Evolutionary conservation across 2,888 invertebrate genomes (phyloP), one percentile per base, ranked within the genome.

Genomic region (Seira ritae): DNA sequence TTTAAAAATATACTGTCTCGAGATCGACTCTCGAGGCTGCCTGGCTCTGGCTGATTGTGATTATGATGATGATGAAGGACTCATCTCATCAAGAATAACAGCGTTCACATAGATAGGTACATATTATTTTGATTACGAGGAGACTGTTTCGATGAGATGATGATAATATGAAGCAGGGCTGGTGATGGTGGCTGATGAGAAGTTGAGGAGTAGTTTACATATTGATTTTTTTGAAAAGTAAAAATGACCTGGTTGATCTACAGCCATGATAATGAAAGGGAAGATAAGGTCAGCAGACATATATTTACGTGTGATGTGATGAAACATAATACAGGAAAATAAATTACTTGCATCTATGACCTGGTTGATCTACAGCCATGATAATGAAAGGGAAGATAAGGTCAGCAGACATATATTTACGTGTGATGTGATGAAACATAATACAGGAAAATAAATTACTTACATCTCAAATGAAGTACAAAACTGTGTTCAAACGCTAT

Each of bases 161-260:
- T 76, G 55, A 68, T 67, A 68, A 50, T 50, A 70, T 50, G 50
- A 70, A 70, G 23, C 17, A 22, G 50, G 1, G 70, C 20, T 24
- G 71, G 19, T 22, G 23, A 1, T 71, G 71, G 23, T 55, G 71
- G 55, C 31, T 31, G 31, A 31, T 31, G 31, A 4, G 31, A 31
- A 4, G 31, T 31, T 69, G 69, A 76, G 15, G 23, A 8, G 3
- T 10, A 66, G 23, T 23, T 62, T 62, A 19, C 62, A 10, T 17
- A 31, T 68, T 24, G 37, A 31, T 68, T 37, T 68, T 37, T 2
- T 31, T 70, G 50, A 71, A 78, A 80, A 80, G 79, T 80, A 73
- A 73, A 80, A 80, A 31, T 68, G 73, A 73, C 78, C 78, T 71
- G 65, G 42, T 78, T 78, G 31, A 50, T 50, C n/a, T 67, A n/a